These are phyloP conservation scores for Cosmia pyralina DNA, from an alignment of 2,888 invertebrate species.

Conservation along the genomic window DNA sequence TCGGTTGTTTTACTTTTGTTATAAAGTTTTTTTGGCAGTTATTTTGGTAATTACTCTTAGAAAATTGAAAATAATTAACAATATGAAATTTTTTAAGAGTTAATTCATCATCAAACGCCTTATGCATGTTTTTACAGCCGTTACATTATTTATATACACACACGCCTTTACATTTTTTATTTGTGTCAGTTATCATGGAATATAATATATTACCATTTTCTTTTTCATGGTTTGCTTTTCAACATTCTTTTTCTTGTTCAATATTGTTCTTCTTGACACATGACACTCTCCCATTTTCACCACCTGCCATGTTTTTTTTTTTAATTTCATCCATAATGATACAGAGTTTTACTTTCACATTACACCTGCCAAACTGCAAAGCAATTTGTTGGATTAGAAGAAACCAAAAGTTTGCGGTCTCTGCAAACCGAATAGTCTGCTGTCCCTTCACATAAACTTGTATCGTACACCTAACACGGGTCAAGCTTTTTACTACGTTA, in stretches of 20 bases:
- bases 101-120: no score
- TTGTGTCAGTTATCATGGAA: not conserved
- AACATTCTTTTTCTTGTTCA: not conserved
- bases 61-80: no score
- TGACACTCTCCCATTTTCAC: slow-evolving; percentile 14
- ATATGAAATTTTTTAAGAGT: no score
- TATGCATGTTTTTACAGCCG: no score
- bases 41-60: no score
- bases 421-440: slow-evolving; percentile 10
- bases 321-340: no score
- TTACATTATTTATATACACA: no score
- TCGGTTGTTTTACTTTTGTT: no score
- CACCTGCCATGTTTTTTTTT: not conserved
- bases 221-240: not conserved
- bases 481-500: slow-evolving; percentile 54
- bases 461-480: slow-evolving; percentile 43
- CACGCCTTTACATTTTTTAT: no score
- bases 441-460: slow-evolving; percentile 50
- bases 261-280: not conserved
- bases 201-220: fast-evolving
- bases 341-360: no score
- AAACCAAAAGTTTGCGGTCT: slow-evolving; percentile 24
- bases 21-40: no score
- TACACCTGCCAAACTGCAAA: no score
- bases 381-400: slow-evolving; percentile 5